Conservation (phyloP, 2,113 vertebrate genomes). For the Caranx melampygus region DNA sequence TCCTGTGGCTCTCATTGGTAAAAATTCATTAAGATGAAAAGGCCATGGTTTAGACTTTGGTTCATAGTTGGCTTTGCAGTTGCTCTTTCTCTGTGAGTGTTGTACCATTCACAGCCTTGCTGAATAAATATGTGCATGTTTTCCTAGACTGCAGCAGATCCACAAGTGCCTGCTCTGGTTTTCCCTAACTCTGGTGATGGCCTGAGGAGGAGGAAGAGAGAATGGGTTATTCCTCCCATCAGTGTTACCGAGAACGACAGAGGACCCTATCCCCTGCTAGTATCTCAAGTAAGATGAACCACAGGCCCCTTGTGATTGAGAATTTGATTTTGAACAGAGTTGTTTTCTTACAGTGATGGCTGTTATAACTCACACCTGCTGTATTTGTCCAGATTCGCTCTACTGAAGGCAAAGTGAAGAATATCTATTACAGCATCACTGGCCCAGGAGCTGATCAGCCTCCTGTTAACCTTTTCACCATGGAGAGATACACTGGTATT, state of each 20-base stretch:
- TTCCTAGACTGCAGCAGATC: constrained; percentile 32
- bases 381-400: constrained; percentile 76
- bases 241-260: constrained; percentile 48
- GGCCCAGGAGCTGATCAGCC: constrained; percentile 74
- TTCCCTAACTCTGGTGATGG: constrained; percentile 68
- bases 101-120: too few species aligned
- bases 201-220: constrained; percentile 79
- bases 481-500: constrained; percentile 39
- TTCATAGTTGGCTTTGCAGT: background rate
- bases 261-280: constrained; percentile 60
- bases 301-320: background rate
- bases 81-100: background rate
- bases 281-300: constrained; percentile 66
- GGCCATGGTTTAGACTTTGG: too few species aligned
- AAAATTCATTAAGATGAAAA: too few species aligned
- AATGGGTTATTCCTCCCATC: constrained; percentile 78
- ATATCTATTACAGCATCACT: constrained; percentile 72
- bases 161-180: constrained; percentile 51
- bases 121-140: background rate
- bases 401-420: background rate
- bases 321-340: background rate
- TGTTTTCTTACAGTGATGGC: too few species aligned
- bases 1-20: too few species aligned
- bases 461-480: constrained; percentile 69
- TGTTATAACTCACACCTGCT: background rate